These are phyloP conservation scores for Mimumesa dahlbomi DNA, from an alignment of 2,888 invertebrate genomes.

Conservation along the genomic window DNA sequence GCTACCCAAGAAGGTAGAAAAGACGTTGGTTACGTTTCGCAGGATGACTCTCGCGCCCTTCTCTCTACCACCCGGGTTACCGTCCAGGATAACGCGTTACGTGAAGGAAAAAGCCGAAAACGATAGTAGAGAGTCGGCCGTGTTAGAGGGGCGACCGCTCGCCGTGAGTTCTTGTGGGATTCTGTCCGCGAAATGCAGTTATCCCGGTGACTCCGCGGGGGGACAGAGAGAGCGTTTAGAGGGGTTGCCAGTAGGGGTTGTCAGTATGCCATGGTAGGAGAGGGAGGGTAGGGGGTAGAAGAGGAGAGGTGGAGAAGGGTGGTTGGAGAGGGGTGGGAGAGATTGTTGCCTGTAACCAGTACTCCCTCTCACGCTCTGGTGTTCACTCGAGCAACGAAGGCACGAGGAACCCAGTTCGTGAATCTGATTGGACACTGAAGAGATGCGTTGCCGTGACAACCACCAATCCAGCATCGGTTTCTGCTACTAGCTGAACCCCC, in stretches of 20 bases:
- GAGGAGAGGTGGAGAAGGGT: slow-evolving; percentile 13
- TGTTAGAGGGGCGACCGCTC: slow-evolving; percentile 73
- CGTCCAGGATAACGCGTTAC: slow-evolving; percentile 47
- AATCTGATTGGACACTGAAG: slow-evolving; percentile 76
- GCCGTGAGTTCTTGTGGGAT: slow-evolving; percentile 79
- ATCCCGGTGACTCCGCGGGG: slow-evolving; percentile 75
- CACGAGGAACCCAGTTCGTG: slow-evolving; percentile 40
- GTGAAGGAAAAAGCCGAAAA: slow-evolving; percentile 59
- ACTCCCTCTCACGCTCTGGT: slow-evolving; percentile 39
- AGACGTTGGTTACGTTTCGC: slow-evolving; percentile 31
- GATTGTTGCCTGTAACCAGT: slow-evolving; percentile 52
- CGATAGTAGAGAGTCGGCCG: slow-evolving; percentile 58
- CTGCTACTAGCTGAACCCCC: slow-evolving; percentile 52
- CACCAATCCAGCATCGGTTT: slow-evolving; percentile 77
- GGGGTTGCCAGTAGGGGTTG: slow-evolving; percentile 59
- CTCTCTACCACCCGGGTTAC: slow-evolving; percentile 17
- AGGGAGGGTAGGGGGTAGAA: slow-evolving; percentile 21
- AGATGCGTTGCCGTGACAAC: slow-evolving; percentile 78
- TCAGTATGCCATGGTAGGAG: slow-evolving; percentile 37
- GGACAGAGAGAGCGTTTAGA: slow-evolving; percentile 56
- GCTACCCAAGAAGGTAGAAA: slow-evolving; percentile 18
- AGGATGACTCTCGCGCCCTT: slow-evolving; percentile 47
- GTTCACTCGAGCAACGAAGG: slow-evolving; percentile 24
- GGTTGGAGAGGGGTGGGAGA: slow-evolving; percentile 28
- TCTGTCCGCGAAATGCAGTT: slow-evolving; percentile 80